Evolutionary conservation across 2,113 vertebrate genomes (phyloP), one percentile per base, ranked within the genome.

Genomic region (Cnemophilus loriae): DNA sequence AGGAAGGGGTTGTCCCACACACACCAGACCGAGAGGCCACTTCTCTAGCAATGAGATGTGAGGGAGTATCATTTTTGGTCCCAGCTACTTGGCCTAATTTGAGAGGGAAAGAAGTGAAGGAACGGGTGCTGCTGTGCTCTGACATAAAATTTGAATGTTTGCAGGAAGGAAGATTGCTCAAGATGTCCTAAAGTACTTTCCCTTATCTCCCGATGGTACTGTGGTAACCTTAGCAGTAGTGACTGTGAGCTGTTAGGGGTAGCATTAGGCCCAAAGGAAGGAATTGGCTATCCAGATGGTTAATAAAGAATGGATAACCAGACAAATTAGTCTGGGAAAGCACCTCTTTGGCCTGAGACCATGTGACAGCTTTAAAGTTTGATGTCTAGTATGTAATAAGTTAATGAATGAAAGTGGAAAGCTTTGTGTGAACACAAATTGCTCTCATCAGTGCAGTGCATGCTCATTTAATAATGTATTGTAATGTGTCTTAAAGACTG

Each of bases 361-460:
- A 6, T 10, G 32, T 41, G 33, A 32, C n/a, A 52, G 44, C 57
- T 84, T 68, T 80, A 32, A 67, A 95, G 23, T 78, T 78, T 50
- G 41, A 85, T 78, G 46, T 50, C 24, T 22, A 11, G 4, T n/a
- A 8, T 79, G 33, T 61, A 65, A 26, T 83, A 89, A 59, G 27
- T 81, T 65, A 57, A 60, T 56, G 30, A 68, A 50, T 42, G 41
- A 61, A 92, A 84, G 35, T 2, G 11, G 59, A 94, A 95, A 42
- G 19, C 19, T 80, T 85, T 90, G 32, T 46, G 37, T 73, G 74
- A 79, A 50, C 18, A 89, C 74, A 78, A 95, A 87, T 84, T 73
- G 6, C 49, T 87, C 11, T 87, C 53, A 30, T 77, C 2, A 3
- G 24, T 56, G 16, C 39, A 56, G 21, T 19, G 57, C 0, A 0